Percentiles rank a stretch among this genome's conserved stretches.
Evolutionary conservation across 1,140 invertebrate species (phyloP).

Genomic region (Rhagoletis pomonella): DNA sequence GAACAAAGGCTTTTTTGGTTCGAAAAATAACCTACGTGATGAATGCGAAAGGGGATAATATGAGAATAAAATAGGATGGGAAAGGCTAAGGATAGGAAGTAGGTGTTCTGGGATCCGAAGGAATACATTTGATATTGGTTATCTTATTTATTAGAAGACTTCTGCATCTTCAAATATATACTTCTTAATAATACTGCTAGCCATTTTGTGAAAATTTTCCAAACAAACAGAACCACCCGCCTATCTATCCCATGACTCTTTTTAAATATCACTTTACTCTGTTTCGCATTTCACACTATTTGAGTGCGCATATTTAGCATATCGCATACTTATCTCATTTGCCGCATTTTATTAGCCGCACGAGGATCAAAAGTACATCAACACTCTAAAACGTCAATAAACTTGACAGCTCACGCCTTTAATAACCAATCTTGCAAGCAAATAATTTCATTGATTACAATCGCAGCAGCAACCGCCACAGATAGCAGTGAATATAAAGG

Average conservation of each 20-base stretch:
- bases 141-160: too few relatives aligned
- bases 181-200: too few relatives aligned
- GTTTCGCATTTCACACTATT: neutral
- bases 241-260: neutral
- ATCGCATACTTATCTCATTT: constrained; percentile 12
- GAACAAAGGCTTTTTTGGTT: neutral
- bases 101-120: too few relatives aligned
- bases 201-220: too few relatives aligned
- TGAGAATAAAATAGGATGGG: too few relatives aligned
- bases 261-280: neutral
- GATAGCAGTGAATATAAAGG: neutral
- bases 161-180: too few relatives aligned
- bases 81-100: too few relatives aligned
- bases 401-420: constrained; percentile 27
- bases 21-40: neutral
- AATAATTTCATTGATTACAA: constrained; percentile 38
- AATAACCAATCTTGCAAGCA: constrained; percentile 10
- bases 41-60: too few relatives aligned
- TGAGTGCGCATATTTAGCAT: neutral
- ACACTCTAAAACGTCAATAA: constrained; percentile 40
- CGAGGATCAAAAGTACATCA: constrained; percentile 18
- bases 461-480: neutral
- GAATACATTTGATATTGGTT: too few relatives aligned
- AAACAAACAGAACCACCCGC: too few relatives aligned
- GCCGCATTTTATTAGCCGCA: neutral